Base-by-base conservation (phyloP, 2,113 vertebrate species). In the Pomatostomus ruficeps region DNA sequence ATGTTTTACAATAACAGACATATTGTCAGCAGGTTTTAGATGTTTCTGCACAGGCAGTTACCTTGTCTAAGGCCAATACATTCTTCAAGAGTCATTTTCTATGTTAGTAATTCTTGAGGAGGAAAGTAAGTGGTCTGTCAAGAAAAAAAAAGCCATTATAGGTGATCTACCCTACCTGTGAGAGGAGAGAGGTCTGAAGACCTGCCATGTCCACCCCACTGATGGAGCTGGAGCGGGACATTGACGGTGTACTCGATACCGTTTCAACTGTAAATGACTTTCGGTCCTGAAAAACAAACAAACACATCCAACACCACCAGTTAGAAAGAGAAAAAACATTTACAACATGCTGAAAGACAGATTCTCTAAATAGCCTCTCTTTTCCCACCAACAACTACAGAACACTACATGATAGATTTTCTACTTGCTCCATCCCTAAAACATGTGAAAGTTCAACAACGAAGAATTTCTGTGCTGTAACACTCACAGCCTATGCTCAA, bases 191-290 rank as follows among this genome's bases (percentile, higher is more conserved):
- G 12, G 98, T 97, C 79, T 99, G 98, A 57, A 99, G 97, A 23
- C 98, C 98, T 62, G 98, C 97, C 95, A 98, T 98, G 38, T 99
- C 99, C 23, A 96, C 95, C 82, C 99, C 99, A 91, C 99, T 99
- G 77, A 99, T 91, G 43, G 99, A 99, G 95, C 99, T 99, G 26
- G 99, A 99, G 45, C 99, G 99, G 57, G 99, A 99, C 77, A 99
- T 92, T 16, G 98, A 98, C 2, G 99, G 99, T 14, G 99, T 99
- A 68, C 98, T 98, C n/a, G 98, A 98, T n/a, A 98, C 97, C 31
- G 98, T 98, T 89, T 99, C 99, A 49, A 96, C 85, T 14, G 97
- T 71, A 79, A 98, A 96, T 6, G 95, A 82, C 85, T 98, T 99
- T 48, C 98, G 98, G 55, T 99, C 99, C 99, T 99, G 42, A 40